A percentile compares a stretch with the other conserved stretches of the same genome.
Evolutionary conservation across 2,797 vertebrate genomes (phyloP).

Genomic region (Acipenser ruthenus): DNA sequence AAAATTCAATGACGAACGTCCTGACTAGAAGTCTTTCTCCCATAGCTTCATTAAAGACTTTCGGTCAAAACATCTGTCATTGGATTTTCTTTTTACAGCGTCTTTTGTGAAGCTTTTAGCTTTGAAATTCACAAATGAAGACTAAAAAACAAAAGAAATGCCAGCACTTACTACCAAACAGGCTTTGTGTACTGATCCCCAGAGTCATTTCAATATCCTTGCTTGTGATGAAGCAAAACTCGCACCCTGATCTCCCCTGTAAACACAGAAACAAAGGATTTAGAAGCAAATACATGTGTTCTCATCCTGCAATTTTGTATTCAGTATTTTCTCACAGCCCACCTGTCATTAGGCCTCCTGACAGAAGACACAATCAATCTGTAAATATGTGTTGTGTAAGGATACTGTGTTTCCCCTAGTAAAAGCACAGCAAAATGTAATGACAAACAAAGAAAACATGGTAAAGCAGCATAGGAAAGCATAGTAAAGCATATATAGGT

Average conservation of each 20-base stretch:
- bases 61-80: background rate
- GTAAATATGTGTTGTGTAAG: no score
- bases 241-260: conserved; percentile 48
- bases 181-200: conserved; percentile 25
- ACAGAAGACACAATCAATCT: no score
- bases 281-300: no score
- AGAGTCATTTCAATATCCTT: conserved; percentile 39
- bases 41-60: background rate
- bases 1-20: background rate
- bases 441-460: no score
- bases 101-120: background rate
- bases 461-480: no score
- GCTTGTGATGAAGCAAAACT: conserved; percentile 58
- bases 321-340: no score
- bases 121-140: background rate
- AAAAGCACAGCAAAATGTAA: no score
- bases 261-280: background rate
- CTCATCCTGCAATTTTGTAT: no score
- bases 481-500: no score
- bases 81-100: background rate
- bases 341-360: no score
- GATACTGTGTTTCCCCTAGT: no score
- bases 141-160: conserved; percentile 2
- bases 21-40: background rate
- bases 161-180: conserved; percentile 50